Conservation (phyloP, 1,140 invertebrate species). For the Hormaphis cornu region DNA sequence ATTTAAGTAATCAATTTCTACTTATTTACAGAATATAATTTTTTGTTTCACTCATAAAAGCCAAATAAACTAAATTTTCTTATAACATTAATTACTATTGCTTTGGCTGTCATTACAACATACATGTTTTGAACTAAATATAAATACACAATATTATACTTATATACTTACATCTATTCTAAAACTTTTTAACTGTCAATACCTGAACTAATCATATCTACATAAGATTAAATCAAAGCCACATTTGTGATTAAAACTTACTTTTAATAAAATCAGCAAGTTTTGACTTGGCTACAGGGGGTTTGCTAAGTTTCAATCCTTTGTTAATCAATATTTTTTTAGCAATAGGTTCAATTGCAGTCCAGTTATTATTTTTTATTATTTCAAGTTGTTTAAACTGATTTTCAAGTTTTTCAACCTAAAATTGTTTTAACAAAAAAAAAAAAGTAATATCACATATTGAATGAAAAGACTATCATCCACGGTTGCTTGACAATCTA, state of each 20-base stretch:
- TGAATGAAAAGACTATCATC: no score
- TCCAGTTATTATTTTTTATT: slow-evolving; percentile 16
- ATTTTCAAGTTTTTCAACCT: slow-evolving; percentile 16
- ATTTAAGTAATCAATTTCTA: no score
- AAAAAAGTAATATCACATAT: neutral
- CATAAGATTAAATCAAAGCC: neutral
- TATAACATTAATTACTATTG: no score
- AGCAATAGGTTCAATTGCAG: neutral
- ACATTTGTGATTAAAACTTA: neutral
- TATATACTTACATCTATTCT: no score
- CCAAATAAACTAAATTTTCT: no score
- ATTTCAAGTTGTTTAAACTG: neutral
- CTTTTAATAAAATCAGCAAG: slow-evolving; percentile 10
- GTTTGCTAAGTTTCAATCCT: neutral
- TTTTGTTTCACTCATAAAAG: no score
- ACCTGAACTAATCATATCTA: neutral
- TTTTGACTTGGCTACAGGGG: slow-evolving; percentile 1
- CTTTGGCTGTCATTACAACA: no score
- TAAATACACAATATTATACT: no score
- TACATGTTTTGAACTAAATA: no score
- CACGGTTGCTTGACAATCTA: no score
- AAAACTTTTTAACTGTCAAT: no score
- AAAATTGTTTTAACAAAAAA: neutral
- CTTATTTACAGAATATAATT: no score
- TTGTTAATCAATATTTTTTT: slow-evolving; percentile 19